Evolutionary conservation across 2,888 invertebrate species (phyloP).

Genomic region (Ptilodon capucinus): DNA sequence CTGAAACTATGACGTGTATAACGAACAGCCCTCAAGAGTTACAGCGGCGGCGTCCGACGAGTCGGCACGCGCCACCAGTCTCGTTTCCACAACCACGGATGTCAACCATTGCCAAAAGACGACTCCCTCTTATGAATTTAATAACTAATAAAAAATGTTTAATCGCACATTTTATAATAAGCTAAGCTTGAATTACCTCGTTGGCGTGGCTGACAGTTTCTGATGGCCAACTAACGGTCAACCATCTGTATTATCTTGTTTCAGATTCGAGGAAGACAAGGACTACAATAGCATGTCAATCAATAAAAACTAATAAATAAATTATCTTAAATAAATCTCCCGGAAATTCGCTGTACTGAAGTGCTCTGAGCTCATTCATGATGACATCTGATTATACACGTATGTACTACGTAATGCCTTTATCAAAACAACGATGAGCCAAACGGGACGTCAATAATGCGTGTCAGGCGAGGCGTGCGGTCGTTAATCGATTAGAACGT

Average conservation of each 20-base stretch:
- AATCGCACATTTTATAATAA: slow-evolving; percentile 17
- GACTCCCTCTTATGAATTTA: neutral
- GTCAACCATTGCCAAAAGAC: slow-evolving; percentile 30
- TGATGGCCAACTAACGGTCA: slow-evolving; percentile 19
- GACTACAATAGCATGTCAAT: too few relatives aligned
- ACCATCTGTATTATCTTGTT: neutral
- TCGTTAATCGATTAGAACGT: slow-evolving; percentile 70
- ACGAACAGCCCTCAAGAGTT: slow-evolving; percentile 71
- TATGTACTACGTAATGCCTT: slow-evolving; percentile 18
- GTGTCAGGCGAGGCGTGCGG: slow-evolving; percentile 50
- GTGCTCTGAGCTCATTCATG: neutral
- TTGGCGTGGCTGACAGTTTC: slow-evolving; percentile 20
- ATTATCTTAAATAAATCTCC: neutral
- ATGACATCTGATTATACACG: neutral
- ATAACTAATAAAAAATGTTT: slow-evolving; percentile 1
- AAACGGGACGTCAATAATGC: slow-evolving; percentile 54
- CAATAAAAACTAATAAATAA: neutral
- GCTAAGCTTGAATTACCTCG: slow-evolving; percentile 21
- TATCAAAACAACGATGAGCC: slow-evolving; percentile 45
- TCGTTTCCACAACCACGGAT: slow-evolving; percentile 43
- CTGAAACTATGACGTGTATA: slow-evolving; percentile 70
- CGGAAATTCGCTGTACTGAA: neutral
- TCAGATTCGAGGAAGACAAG: neutral
- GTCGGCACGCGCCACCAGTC: slow-evolving; percentile 60
- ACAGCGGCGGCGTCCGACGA: slow-evolving; percentile 51